phyloP scores from a whole-genome alignment of 2,113 vertebrate species.

The Thamnaconus septentrionalis region DNA sequence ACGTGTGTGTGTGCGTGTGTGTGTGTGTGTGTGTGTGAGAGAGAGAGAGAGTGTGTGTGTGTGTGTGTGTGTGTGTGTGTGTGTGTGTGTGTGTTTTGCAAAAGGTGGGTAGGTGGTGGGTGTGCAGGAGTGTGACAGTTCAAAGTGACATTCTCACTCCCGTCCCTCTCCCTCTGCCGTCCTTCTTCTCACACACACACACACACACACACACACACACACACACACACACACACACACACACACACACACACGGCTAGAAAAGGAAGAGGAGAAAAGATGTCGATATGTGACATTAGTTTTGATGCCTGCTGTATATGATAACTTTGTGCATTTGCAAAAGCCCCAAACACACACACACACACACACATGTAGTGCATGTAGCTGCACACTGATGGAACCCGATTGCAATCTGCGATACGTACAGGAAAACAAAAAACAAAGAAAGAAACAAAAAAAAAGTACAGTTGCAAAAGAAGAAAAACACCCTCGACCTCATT shows the following conservation, averaged over 20 bases:
- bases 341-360: slow-evolving; percentile 10
- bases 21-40: not conserved
- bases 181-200: slow-evolving; percentile 69
- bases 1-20: slow-evolving; percentile 16
- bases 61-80: slow-evolving; percentile 32
- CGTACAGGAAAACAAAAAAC: too few relatives aligned
- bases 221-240: slow-evolving; percentile 47
- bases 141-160: slow-evolving; percentile 83
- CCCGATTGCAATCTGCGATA: too few relatives aligned
- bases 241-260: too few relatives aligned
- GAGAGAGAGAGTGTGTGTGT: slow-evolving; percentile 21
- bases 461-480: too few relatives aligned
- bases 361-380: slow-evolving; percentile 1
- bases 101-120: not conserved
- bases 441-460: too few relatives aligned
- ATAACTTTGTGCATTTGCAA: slow-evolving; percentile 10
- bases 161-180: slow-evolving; percentile 71
- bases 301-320: slow-evolving; percentile 27
- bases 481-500: too few relatives aligned
- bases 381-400: too few relatives aligned
- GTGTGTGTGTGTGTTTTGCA: slow-evolving; percentile 17
- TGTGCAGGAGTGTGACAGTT: slow-evolving; percentile 78
- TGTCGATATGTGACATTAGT: slow-evolving; percentile 53
- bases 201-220: slow-evolving; percentile 51
- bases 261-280: slow-evolving; percentile 22